Percentiles rank a stretch among this genome's conserved stretches.
These are phyloP conservation scores for Drosophila ficusphila DNA, from an alignment of 1,140 invertebrate species.

Conservation along the genomic window DNA sequence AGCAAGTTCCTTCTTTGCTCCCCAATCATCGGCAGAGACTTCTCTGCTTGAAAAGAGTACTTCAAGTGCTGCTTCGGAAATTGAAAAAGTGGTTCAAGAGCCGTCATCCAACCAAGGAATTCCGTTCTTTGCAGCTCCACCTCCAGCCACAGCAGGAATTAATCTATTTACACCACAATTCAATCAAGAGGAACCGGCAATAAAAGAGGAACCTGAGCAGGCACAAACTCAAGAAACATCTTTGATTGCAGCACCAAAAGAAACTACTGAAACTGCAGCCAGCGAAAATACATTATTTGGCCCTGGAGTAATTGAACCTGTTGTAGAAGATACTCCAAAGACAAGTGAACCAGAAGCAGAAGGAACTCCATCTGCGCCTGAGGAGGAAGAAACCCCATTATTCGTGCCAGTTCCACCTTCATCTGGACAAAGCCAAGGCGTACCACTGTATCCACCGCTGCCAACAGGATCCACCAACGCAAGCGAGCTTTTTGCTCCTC, in stretches of 20 bases:
- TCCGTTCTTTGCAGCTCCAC: constrained; percentile 15
- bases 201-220: background rate
- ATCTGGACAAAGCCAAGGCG: constrained; percentile 1
- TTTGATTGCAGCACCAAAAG: background rate
- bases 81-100: background rate
- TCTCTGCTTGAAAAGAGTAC: background rate
- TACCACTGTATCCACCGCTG: constrained; percentile 36
- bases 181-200: background rate
- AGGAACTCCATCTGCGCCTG: background rate
- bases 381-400: constrained; percentile 14
- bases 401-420: constrained; percentile 55
- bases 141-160: background rate
- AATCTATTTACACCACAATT: constrained; percentile 9
- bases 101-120: constrained; percentile 7
- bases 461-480: background rate
- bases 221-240: background rate
- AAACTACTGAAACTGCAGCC: background rate
- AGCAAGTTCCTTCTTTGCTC: constrained; percentile 8
- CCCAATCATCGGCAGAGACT: background rate
- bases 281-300: constrained; percentile 2
- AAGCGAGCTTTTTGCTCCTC: constrained; percentile 26
- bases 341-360: constrained; percentile 5
- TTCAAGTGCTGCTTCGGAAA: background rate
- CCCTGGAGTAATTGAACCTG: constrained; percentile 23
- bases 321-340: background rate